A percentile compares a stretch with the other conserved stretches of the same genome.
phyloP scores from a whole-genome alignment of 2,888 invertebrate species.

The Calliphora vomitoria region DNA sequence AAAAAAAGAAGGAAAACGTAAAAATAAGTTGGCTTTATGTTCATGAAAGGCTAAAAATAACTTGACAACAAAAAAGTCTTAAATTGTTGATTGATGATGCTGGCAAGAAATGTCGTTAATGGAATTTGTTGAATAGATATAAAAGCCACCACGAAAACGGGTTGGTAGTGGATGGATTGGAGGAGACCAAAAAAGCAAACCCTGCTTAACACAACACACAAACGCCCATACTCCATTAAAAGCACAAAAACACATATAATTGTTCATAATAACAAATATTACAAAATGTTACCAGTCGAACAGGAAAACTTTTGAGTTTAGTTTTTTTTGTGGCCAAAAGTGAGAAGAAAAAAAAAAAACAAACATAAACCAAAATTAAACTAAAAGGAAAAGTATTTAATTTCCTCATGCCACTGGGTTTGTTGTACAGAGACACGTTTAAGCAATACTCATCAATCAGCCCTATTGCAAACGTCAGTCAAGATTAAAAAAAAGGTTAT shows the following conservation, averaged over 20 bases:
- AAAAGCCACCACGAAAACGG: neutral
- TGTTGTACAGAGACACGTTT: conserved; percentile 41
- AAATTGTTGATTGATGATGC: conserved; percentile 44
- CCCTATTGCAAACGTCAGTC: conserved; percentile 5
- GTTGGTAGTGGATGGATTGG: neutral
- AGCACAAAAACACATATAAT: conserved; percentile 4
- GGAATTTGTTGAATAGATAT: conserved; percentile 32
- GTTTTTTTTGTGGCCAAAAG: conserved; percentile 6
- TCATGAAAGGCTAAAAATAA: conserved; percentile 38
- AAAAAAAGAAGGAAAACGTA: neutral
- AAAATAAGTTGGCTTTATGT: conserved; percentile 37
- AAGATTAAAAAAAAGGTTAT: too few species aligned
- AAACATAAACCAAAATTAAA: neutral
- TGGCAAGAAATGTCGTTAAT: conserved; percentile 17
- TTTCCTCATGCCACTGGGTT: conserved; percentile 72
- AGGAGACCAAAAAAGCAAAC: neutral
- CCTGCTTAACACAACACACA: neutral
- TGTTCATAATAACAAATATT: conserved; percentile 24
- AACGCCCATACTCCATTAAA: conserved; percentile 7
- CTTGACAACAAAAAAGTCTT: conserved; percentile 20
- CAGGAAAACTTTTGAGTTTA: conserved; percentile 51
- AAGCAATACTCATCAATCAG: conserved; percentile 35
- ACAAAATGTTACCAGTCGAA: conserved; percentile 42
- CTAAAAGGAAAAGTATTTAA: conserved; percentile 66
- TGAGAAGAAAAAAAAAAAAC: conserved; percentile 7